phyloP scores from a whole-genome alignment of 1,140 invertebrate species.

The Muscidifurax raptorellus region DNA sequence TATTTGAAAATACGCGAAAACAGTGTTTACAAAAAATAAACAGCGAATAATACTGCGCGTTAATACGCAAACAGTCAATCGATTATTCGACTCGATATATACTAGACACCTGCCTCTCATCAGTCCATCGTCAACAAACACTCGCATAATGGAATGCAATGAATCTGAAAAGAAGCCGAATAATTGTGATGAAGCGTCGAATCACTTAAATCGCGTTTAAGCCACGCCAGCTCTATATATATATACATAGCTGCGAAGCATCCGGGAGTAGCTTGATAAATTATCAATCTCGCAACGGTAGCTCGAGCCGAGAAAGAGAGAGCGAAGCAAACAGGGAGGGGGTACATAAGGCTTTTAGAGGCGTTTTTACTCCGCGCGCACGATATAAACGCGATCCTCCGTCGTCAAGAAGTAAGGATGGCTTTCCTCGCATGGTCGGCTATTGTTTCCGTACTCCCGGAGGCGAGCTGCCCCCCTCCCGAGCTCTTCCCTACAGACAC shows the following conservation, averaged over 20 bases:
- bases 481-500: conserved; percentile 54
- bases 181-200: not conserved
- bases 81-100: no score
- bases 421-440: conserved; percentile 45
- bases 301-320: not conserved
- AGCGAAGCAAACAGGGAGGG: not conserved
- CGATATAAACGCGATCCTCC: not conserved
- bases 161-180: not conserved
- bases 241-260: not conserved
- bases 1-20: no score
- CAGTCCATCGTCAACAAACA: not conserved
- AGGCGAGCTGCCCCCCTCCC: conserved; percentile 30
- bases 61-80: no score
- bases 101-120: no score
- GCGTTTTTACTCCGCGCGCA: conserved; percentile 13
- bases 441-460: conserved; percentile 62
- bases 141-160: not conserved
- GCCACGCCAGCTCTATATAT: not conserved
- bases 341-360: not conserved
- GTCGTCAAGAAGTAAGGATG: not conserved
- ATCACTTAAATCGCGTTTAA: conserved; percentile 12
- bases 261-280: conserved; percentile 23
- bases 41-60: no score
- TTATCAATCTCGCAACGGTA: conserved; percentile 33
- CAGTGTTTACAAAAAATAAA: no score